A percentile compares a stretch with the other conserved stretches of the same genome.
Conservation (phyloP, 2,888 invertebrate genomes). For the Adela reaumurella region DNA sequence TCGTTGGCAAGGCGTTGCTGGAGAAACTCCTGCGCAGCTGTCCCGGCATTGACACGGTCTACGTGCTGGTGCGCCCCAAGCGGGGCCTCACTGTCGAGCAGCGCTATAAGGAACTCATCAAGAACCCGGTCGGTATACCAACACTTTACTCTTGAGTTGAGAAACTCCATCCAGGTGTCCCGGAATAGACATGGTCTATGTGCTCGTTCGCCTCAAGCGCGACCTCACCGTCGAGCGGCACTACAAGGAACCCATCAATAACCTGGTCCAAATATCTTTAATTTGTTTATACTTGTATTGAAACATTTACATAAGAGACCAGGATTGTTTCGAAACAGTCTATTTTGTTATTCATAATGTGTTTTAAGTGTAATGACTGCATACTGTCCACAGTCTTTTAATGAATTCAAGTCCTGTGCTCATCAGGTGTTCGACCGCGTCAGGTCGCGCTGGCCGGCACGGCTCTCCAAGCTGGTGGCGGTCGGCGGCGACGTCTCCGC, state of each 20-base stretch:
- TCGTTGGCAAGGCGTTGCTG: constrained; percentile 88
- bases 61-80: constrained; percentile 75
- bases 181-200: constrained; percentile 70
- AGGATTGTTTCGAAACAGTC: too few relatives aligned
- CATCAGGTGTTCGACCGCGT: constrained; percentile 71
- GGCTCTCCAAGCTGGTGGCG: constrained; percentile 64
- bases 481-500: constrained; percentile 74
- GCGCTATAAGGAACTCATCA: constrained; percentile 69
- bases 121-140: constrained; percentile 53
- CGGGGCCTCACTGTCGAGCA: constrained; percentile 66
- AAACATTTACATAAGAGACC: too few relatives aligned
- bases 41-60: constrained; percentile 72
- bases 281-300: too few relatives aligned
- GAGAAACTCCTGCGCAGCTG: constrained; percentile 90
- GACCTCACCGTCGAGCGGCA: constrained; percentile 68
- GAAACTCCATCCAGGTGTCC: too few relatives aligned
- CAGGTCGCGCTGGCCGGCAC: constrained; percentile 58
- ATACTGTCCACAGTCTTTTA: too few relatives aligned
- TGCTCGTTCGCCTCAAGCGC: constrained; percentile 74
- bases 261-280: constrained; percentile 52
- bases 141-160: too few relatives aligned
- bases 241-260: constrained; percentile 69
- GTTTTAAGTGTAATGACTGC: too few relatives aligned
- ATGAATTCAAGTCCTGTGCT: too few relatives aligned
- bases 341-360: too few relatives aligned